Conservation (phyloP, 2,113 vertebrate genomes). For the Syrrhaptes paradoxus region DNA sequence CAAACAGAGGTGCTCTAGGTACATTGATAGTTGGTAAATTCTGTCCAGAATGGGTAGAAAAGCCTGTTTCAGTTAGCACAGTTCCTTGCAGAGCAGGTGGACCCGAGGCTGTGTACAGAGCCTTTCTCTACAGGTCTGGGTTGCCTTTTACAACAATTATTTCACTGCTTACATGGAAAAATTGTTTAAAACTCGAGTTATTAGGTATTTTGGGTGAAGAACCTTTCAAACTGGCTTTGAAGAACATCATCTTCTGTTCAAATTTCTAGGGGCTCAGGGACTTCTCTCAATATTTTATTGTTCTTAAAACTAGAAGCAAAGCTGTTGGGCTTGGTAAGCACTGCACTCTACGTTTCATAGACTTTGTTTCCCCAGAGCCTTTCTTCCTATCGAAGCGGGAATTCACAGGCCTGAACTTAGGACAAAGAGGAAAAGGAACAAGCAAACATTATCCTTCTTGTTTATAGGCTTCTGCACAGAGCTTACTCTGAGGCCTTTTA, state of each 20-base stretch:
- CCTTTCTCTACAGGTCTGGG: neutral
- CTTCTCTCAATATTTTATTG: neutral
- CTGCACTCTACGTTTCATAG: neutral
- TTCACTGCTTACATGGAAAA: neutral
- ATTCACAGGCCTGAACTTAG: neutral
- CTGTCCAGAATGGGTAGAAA: neutral
- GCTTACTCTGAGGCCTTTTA: neutral
- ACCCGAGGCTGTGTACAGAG: fast-evolving
- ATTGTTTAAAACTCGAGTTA: neutral
- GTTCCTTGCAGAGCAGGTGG: neutral
- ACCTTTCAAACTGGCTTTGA: neutral
- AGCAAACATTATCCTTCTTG: neutral
- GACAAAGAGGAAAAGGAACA: neutral
- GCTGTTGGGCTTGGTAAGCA: neutral
- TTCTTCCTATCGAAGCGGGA: neutral
- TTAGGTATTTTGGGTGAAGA: neutral
- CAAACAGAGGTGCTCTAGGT: neutral
- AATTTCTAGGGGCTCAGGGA: neutral
- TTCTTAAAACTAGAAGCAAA: neutral
- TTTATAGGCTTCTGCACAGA: neutral
- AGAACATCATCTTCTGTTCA: neutral
- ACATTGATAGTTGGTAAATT: neutral
- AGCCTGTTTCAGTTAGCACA: neutral
- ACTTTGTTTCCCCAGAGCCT: neutral
- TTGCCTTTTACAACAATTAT: neutral